Base-by-base conservation (phyloP, 2,113 vertebrate genomes). In the Anser cygnoides region DNA sequence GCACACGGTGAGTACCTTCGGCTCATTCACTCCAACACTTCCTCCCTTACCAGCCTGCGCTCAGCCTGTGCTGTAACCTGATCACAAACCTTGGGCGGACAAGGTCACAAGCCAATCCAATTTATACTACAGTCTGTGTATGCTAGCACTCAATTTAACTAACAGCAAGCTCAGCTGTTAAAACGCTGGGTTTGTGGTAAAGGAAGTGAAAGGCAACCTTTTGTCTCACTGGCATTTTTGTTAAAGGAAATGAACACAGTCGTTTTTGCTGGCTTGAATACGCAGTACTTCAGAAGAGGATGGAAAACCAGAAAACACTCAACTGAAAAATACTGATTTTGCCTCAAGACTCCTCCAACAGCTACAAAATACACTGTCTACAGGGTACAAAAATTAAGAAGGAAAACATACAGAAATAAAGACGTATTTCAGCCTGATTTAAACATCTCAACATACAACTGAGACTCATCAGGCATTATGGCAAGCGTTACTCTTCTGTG, bases 41-140 rank as follows among this genome's bases (percentile, higher is more conserved):
- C 57, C 65, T 29, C 63, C 25, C 50, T 14, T 19, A 2, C 65
- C 8, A 65, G 52, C 46, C 50, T 0, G 0, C 5, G 2, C 41
- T 17, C 70, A 16, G 2, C 10, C 50, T 5, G 33, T 2, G 72
- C 71, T 33, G 21, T 6, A 61, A 37, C 25, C 81, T 22, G 46
- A 7, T 15, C 37, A 16, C n/a, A 33, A 61, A 33, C 65, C 41
- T 2, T 5, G 5, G 13, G 43, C 21, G 39, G 15, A 3, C 20
- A 17, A 31, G 15, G 33, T 14, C 35, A 25, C 4, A 3, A 37
- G n/a, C 22, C 66, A 58, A 14, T 16, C 29, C 22, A 6, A 12
- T 31, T 61, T 35, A 28, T 6, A 29, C 77, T 35, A 21, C 23
- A 19, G 7, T 10, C 10, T 67, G 43, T 19, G 57, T 84, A n/a